Base-by-base conservation (phyloP, 1,140 invertebrate species). In the Zeugodacus cucurbitae region DNA sequence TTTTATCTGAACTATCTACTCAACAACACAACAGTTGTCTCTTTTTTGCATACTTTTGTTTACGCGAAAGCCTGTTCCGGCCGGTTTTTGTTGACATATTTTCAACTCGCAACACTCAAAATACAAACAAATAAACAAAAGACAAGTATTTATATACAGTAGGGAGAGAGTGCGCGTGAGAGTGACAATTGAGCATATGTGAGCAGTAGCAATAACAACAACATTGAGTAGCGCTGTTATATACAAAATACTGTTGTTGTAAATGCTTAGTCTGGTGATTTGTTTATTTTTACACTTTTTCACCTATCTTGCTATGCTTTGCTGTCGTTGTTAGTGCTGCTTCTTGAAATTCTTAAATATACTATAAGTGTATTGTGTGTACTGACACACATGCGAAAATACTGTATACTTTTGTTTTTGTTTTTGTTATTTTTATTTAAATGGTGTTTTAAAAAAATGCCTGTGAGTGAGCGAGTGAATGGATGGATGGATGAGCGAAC, bases 11-110 rank as follows among this genome's bases (percentile, higher is more conserved):
- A 62, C n/a, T 62, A 22, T 6, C n/a, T n/a, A 26, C 5, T 4
- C 5, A 22, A 62, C 58, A 62, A 26, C 58, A 41, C 20, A 41
- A 37, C 67, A 22, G 67, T 29, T 48, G 74, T 82, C 74, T 82
- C 74, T 48, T 82, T 82, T 82, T 82, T 82, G 37, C 37, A 54
- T 29, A 22, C n/a, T 82, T 44, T 82, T 82, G 41, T 82, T 82
- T 82, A 82, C 41, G 26, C 44, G 5, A 82, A 82, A 82, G 74
- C 74, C 44, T 82, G 74, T 82, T 82, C 74, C 74, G 74, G 74
- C 74, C 74, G 74, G 74, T 82, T 82, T 82, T 82, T 82, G 74
- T 82, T 82, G 74, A 82, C 74, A 82, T 82, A 82, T 82, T 82
- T 82, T 82, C 48, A 74, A 32, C 62, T 37, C 26, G 6, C 34